Percentiles rank a stretch among this genome's conserved stretches.
phyloP scores from a whole-genome alignment of 2,797 vertebrate genomes.

The Micromesistius poutassou region DNA sequence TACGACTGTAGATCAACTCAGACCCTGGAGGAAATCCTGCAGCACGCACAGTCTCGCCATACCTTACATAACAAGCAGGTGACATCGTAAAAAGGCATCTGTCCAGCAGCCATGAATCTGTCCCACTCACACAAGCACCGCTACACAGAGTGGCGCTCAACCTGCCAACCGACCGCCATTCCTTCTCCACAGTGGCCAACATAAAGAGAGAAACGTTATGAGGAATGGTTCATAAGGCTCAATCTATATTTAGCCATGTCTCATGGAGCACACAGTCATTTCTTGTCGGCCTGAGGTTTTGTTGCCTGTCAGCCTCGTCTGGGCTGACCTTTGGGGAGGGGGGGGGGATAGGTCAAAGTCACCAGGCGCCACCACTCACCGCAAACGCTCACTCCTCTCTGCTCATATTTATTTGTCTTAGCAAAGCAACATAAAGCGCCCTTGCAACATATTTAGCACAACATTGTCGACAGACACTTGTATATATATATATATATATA shows the following conservation, averaged over 20 bases:
- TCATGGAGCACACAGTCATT: background rate
- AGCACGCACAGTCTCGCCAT: background rate
- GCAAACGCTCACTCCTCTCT: background rate
- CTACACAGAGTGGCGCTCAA: background rate
- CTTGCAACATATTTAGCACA: background rate
- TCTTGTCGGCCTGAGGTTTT: background rate
- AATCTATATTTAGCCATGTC: background rate
- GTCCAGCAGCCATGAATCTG: background rate
- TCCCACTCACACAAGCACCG: background rate
- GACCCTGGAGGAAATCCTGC: background rate
- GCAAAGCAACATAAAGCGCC: background rate
- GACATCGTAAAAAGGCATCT: background rate
- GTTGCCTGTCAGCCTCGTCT: background rate
- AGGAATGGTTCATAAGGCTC: constrained; percentile 4
- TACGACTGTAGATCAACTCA: background rate
- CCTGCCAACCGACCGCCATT: background rate
- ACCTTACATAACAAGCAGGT: background rate
- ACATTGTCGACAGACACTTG: background rate
- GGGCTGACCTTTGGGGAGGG: background rate
- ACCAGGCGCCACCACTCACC: constrained; percentile 1
- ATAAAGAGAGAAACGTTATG: background rate
- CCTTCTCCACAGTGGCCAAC: background rate
- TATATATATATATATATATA: background rate
- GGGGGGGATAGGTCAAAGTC: constrained; percentile 1
- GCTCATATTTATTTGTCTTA: background rate